Base-by-base conservation (phyloP, 2,888 invertebrate species). In the Tetheella fluctuosa region DNA sequence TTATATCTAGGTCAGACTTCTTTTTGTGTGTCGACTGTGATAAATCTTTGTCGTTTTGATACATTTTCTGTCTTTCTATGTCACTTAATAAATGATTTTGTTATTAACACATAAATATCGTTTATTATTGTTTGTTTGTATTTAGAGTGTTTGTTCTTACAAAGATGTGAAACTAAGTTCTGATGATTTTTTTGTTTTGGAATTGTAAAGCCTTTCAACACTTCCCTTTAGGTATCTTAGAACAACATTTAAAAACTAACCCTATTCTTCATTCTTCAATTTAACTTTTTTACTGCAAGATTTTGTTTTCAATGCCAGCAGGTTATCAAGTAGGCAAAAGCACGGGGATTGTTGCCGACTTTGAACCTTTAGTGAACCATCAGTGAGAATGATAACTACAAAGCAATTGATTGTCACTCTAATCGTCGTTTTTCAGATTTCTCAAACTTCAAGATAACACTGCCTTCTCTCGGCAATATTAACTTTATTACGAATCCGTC, bases 401-500 rank as follows among this genome's bases (percentile, higher is more conserved):
- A 74, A 70, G 70, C 39, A 39, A n/a, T 70, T 70, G 69, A 70
- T 70, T 69, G 69, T n/a, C 63, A 13, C 62, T 64, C 66, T 68
- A 66, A 65, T 64, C 17, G 48, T 48, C 48, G 20, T 20, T 48
- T 37, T 48, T 17, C 20, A 20, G 20, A 10, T n/a, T 39, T n/a
- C 20, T 20, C 10, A 20, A 48, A 8, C 1, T 48, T 48, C 10
- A 7, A 48, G n/a, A 20, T 48, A 63, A 55, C 64, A 61, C 68
- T 71, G 68, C 70, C 64, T 71, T 70, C 69, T 65, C 60, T 59
- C 28, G 28, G 71, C 75, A 79, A 82, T 82, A 84, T 85, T 77
- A 79, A 81, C 71, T 84, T 86, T 83, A 86, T 84, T 78, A 77
- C 75, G 65, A 80, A 78, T 76, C 78, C 75, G 63, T 69, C 65